Conservation (phyloP, 2,113 vertebrate species). For the Nasalis larvatus region DNA sequence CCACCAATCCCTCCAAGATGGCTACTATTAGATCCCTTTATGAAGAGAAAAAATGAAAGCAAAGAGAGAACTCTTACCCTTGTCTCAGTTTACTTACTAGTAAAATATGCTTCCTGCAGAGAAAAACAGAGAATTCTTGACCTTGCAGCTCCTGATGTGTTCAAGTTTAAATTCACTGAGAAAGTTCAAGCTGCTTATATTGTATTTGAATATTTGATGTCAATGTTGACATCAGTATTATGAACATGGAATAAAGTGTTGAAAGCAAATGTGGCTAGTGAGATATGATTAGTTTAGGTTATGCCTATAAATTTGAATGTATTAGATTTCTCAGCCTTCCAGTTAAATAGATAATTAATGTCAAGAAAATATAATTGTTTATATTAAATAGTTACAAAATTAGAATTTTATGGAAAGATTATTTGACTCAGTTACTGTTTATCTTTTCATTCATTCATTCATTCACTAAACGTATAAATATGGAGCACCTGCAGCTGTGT, state of each 20-base stretch:
- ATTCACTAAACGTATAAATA: background rate
- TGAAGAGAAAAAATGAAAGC: background rate
- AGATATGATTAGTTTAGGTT: background rate
- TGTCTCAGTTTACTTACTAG: background rate
- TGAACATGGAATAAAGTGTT: background rate
- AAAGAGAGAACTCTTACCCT: background rate
- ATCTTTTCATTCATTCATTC: background rate
- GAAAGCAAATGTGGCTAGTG: background rate
- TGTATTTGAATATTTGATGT: background rate
- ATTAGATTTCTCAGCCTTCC: background rate
- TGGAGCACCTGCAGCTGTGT: background rate
- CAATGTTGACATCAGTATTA: background rate
- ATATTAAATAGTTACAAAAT: background rate
- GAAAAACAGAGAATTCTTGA: background rate
- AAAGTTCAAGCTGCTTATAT: background rate
- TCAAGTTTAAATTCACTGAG: slow-evolving; percentile 7
- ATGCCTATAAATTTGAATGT: background rate
- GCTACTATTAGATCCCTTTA: background rate
- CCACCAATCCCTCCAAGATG: background rate
- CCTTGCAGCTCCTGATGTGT: background rate
- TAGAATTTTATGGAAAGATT: background rate
- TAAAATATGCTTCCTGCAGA: background rate
- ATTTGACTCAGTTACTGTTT: background rate
- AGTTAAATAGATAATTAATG: background rate
- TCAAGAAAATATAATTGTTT: background rate